Evolutionary conservation across 2,888 invertebrate genomes (phyloP).

Genomic region (Resseliella maxima): DNA sequence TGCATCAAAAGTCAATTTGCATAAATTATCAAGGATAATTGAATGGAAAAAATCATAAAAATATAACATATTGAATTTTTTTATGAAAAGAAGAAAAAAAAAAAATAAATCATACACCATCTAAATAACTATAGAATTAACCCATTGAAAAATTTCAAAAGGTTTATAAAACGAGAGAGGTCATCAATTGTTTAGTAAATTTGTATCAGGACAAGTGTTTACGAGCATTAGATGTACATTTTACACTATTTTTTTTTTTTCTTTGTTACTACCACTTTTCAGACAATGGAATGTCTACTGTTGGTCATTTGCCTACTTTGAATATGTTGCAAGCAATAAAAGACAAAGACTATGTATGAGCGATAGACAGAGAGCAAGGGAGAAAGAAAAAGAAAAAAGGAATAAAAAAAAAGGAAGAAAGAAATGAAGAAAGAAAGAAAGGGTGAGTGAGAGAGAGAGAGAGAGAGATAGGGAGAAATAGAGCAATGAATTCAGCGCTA

Average conservation of each 20-base stretch:
- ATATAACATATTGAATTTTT: neutral
- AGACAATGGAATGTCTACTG: neutral
- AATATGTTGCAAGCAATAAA: neutral
- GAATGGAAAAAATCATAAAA: too few relatives aligned
- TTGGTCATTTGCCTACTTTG: conserved; percentile 36
- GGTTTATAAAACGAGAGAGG: neutral
- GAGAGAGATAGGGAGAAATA: neutral
- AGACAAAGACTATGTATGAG: neutral
- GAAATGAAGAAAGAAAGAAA: neutral
- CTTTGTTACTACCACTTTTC: neutral
- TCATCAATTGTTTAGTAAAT: conserved; percentile 11
- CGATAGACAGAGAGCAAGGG: too few relatives aligned
- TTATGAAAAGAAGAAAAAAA: neutral
- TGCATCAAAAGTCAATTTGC: neutral
- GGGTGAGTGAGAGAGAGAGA: neutral
- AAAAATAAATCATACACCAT: neutral
- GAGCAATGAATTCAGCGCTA: neutral
- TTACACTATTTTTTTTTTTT: neutral
- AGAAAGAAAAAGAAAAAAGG: neutral
- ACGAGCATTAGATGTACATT: neutral
- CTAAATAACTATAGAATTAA: neutral
- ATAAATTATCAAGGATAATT: too few relatives aligned
- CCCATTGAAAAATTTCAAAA: neutral
- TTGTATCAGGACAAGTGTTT: neutral
- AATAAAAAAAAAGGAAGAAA: neutral